Percentiles rank a stretch among this genome's conserved stretches.
Evolutionary conservation across 2,113 vertebrate genomes (phyloP).

Genomic region (Mormoops blainvillei): DNA sequence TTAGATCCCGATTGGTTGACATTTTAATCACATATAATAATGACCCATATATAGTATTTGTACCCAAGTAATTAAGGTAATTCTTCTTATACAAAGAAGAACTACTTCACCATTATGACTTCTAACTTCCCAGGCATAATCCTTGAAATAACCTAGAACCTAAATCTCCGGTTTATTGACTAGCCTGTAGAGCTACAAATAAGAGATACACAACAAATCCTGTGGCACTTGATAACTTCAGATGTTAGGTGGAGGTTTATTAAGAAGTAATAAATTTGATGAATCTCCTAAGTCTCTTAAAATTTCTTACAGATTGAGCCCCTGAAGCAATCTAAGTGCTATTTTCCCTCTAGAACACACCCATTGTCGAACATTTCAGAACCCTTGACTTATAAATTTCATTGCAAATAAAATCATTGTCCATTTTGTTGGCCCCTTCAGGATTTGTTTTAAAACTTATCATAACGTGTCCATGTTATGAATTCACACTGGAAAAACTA

Average conservation of each 20-base stretch:
- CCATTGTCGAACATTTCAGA: neutral
- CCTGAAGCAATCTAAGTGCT: neutral
- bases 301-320: neutral
- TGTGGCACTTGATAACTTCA: neutral
- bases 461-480: slow-evolving; percentile 31
- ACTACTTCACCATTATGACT: neutral
- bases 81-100: neutral
- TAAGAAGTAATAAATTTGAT: neutral
- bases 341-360: neutral
- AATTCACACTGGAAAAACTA: slow-evolving; percentile 63
- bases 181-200: neutral
- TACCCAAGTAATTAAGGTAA: neutral
- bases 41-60: neutral
- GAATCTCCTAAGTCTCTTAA: neutral
- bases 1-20: neutral
- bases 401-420: neutral
- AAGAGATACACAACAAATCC: neutral
- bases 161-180: neutral
- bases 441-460: neutral
- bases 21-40: neutral
- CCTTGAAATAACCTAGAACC: neutral
- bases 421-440: neutral
- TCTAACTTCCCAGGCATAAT: neutral
- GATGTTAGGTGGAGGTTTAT: neutral
- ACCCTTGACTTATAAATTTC: neutral